Evolutionary conservation across 2,113 vertebrate genomes (phyloP), one percentile per base, ranked within the genome.

Genomic region (Leiothrix lutea): DNA sequence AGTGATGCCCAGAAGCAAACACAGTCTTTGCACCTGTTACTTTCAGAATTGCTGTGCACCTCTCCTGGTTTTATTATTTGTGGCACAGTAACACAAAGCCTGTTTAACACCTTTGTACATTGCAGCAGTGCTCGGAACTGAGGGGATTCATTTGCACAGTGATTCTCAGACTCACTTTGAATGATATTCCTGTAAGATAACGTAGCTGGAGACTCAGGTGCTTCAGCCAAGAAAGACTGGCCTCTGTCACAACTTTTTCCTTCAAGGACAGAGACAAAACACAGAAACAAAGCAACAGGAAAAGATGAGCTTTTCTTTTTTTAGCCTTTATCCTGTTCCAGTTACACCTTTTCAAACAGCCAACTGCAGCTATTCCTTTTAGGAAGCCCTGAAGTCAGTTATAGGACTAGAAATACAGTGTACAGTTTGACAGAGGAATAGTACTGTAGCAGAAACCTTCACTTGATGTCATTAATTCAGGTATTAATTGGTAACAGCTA

Each of bases 241-340:
- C 99, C 99, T 74, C 98, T 98, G 47, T 99, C 99, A 79, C 99
- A 99, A 83, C 99, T 99, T 92, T 95, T 98, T 9, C 99, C 99
- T 99, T 92, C 26, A 83, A 82, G 65, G 15, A 56, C 35, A 84
- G 20, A 40, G 22, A 77, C 57, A 82, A 85, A 88, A 25, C 11
- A 64, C 8, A 67, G 35, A 69, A 86, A 50, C 11, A 50, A 73
- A 58, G 21, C 42, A 82, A 50, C 0, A 8, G 10, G 19, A 70
- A 31, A 81, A 67, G 12, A 65, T 60, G 6, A 88, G 29, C 6
- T 90, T 60, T 8, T 31, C 8, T 73, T 38, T 69, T 71, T 72
- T 28, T n/a, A n/a, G 24, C 14, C 4, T 64, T 82, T 75, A 69
- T 53, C n/a, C n/a, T 2, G 0, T 62, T 54, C 21, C 29, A 45